These are phyloP conservation scores for Germaria angustata DNA, from an alignment of 2,888 invertebrate genomes.

Conservation along the genomic window DNA sequence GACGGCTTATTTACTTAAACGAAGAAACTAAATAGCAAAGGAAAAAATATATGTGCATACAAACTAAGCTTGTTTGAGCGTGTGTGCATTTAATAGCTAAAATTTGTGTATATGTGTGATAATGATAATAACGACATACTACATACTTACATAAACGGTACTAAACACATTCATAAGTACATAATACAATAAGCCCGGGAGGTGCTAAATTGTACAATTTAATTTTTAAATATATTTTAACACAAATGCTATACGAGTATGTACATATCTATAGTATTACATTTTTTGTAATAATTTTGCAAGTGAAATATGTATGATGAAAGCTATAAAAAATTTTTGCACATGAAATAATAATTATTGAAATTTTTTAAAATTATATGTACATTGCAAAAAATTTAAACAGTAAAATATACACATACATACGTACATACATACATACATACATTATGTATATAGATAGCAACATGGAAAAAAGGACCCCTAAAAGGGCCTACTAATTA, in stretches of 20 bases:
- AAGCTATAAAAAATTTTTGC: background rate
- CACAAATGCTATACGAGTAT: background rate
- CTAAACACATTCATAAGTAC: no score
- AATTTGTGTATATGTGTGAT: conserved; percentile 17
- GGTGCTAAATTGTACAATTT: conserved; percentile 25
- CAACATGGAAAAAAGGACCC: no score
- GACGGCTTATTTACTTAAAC: conserved; percentile 58
- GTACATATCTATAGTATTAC: background rate
- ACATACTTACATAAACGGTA: background rate
- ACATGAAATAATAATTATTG: background rate
- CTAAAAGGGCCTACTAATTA: background rate
- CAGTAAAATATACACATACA: background rate
- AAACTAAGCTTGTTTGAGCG: conserved; percentile 38
- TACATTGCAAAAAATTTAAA: no score
- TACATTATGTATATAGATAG: background rate
- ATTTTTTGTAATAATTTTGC: background rate
- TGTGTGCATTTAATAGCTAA: background rate
- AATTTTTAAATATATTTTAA: conserved; percentile 9
- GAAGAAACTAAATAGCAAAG: conserved; percentile 13
- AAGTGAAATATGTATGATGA: background rate
- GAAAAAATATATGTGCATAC: background rate
- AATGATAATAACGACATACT: conserved; percentile 37
- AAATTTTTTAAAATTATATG: no score
- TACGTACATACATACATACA: background rate
- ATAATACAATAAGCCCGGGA: conserved; percentile 22